Base-by-base conservation (phyloP, 2,113 vertebrate genomes). In the Melanerpes formicivorus region DNA sequence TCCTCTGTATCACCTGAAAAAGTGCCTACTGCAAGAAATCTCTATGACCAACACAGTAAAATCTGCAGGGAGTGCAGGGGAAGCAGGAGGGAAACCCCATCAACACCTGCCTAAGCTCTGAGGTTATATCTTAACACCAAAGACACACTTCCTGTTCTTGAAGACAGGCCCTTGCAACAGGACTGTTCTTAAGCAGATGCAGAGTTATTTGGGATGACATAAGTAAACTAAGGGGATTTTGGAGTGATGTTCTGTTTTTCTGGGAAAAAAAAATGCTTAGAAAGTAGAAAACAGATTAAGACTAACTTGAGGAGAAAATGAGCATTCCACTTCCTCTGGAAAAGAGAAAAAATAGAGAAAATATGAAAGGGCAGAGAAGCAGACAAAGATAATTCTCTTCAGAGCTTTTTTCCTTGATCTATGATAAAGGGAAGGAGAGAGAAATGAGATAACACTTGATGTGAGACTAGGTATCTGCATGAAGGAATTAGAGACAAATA, bases 231-330 rank as follows among this genome's bases (percentile, higher is more conserved):
- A 79, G 63, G 55, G 23, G 13, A 55, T 52, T 92, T 72, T 50
- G 44, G 73, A 56, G 76, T 37, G 15, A 72, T n/a, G 23, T 30
- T 84, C 16, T 29, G 4, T 42, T 92, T 88, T 4, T 22, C n/a
- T 44, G 32, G 32, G 66, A 65, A 81, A 50, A 65, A 81, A 50
- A 84, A 71, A 25, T 21, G 56, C 75, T 73, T 64, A 26, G 9
- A n/a, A 87, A 83, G 18, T 56, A 1, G 18, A 60, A 81, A 7
- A 65, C 40, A 48, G 29, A 63, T 37, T 56, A 66, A 64, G 71
- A 90, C 29, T 23, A 84, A 89, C 59, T 71, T 27, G 79, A 88
- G 29, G 50, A 79, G 58, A 87, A 96, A 91, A 91, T 50, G 12
- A 90, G 63, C 32, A 59, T 52, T 54, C 26, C 34, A 30, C 18